Evolutionary conservation across 2,113 vertebrate genomes (phyloP), one percentile per base, ranked within the genome.

Genomic region (Sardina pilchardus): DNA sequence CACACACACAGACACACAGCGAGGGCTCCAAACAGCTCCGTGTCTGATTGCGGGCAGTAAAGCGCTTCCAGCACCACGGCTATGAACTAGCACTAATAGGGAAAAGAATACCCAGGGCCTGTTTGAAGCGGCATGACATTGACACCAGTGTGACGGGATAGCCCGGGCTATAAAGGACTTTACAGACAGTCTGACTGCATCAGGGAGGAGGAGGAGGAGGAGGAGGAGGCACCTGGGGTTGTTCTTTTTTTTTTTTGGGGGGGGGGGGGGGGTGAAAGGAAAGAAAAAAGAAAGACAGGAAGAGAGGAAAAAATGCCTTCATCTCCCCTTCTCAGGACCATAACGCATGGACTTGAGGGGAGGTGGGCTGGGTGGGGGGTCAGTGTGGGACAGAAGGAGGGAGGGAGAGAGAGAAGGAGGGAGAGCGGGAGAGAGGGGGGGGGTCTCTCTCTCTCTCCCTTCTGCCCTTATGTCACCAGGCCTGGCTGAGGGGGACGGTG

Each of bases 141-240:
- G 92, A 93, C 91, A 87, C 92, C 89, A 84, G 84, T 0, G 59
- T 84, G 85, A 87, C 90, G 92, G n/a, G 83, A 88, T 90, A 90
- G 90, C 90, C 63, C 6, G 86, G 85, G 89, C 88, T 82, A 30
- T 93, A 93, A 94, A 95, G 92, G 92, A 90, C 90, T 88, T 86
- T 80, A 87, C 91, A 87, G 26, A 63, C 85, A 24, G 84, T 84
- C 82, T 45, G 63, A 88, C 86, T 43, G 56, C 39, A n/a, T 4
- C 53, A n/a, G 81, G 53, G 85, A 90, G 89, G 86, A 87, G 88
- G 90, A 90, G 89, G 86, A 87, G 88, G 90, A 39, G 39, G 39
- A 39, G 39, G 39, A 90, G 89, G 86, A 87, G 88, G 90, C 91
- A 88, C 81, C 90, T 84, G 90, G 87, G 87, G 86, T 87, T 85